Evolutionary conservation across 2,113 vertebrate species (phyloP).

Genomic region (Mesocricetus auratus): DNA sequence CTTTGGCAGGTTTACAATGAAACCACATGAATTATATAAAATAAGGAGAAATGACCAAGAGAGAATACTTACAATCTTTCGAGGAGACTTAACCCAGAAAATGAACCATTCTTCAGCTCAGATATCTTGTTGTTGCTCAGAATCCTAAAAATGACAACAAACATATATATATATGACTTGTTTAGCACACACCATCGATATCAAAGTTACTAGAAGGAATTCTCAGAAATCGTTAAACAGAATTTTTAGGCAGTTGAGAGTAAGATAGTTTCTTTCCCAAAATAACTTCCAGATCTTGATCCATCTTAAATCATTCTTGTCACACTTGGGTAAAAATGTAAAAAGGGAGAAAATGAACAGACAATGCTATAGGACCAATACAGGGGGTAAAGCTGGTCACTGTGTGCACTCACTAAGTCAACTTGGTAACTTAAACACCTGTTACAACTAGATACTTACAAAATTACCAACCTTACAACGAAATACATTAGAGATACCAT

Average conservation of each 20-base stretch:
- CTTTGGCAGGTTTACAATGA: slow-evolving; percentile 6
- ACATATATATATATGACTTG: slow-evolving; percentile 11
- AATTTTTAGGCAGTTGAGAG: slow-evolving; percentile 9
- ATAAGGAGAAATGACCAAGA: slow-evolving; percentile 23
- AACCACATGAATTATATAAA: slow-evolving; percentile 38
- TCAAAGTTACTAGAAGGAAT: slow-evolving; percentile 43
- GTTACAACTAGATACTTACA: not conserved
- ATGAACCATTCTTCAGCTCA: slow-evolving; percentile 95
- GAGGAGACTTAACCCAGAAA: slow-evolving; percentile 92
- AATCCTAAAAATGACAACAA: slow-evolving; percentile 89
- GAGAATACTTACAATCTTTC: slow-evolving; percentile 95
- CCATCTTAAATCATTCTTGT: slow-evolving; percentile 1
- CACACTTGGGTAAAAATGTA: slow-evolving; percentile 14
- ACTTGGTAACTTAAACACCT: not conserved
- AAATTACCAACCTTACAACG: not conserved
- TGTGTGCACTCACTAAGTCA: not conserved
- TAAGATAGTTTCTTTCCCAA: not conserved
- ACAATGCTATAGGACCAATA: not conserved
- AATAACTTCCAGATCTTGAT: slow-evolving; percentile 16
- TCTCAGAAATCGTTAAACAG: not conserved
- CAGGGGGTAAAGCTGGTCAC: not conserved
- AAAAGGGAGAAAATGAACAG: not conserved
- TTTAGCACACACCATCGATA: not conserved
- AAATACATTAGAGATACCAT: not conserved
- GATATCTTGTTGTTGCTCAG: slow-evolving; percentile 98